Conservation (phyloP, 2,113 vertebrate species). For the Sitta europaea region DNA sequence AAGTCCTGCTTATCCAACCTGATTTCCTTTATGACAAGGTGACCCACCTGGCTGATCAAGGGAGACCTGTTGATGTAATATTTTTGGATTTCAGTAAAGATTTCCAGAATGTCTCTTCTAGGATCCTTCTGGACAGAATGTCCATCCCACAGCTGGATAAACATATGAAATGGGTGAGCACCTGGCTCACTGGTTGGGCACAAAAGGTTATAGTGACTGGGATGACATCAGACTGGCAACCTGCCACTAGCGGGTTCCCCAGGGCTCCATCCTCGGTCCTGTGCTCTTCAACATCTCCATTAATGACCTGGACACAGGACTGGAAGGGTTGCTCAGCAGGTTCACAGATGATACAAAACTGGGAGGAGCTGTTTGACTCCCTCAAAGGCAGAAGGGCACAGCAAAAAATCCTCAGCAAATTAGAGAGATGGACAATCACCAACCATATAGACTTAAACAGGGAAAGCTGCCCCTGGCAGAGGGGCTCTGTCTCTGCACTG, state of each 20-base stretch:
- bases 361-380: not conserved
- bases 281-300: not conserved
- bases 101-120: not conserved
- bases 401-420: not conserved
- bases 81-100: not conserved
- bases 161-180: not conserved
- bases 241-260: not conserved
- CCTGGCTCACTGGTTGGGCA: not conserved
- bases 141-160: not conserved
- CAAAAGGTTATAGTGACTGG: not conserved
- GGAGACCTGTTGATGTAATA: not conserved
- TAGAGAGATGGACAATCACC: not conserved
- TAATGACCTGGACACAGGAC: not conserved
- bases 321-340: not conserved
- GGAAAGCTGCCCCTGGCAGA: not conserved
- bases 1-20: not conserved
- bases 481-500: not conserved
- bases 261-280: not conserved
- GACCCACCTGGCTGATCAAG: not conserved
- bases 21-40: not conserved
- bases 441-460: not conserved
- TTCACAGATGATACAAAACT: not conserved
- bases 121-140: not conserved
- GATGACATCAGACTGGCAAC: not conserved
- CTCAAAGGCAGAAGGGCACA: fast-evolving